Base-by-base conservation (phyloP, 2,113 vertebrate species). In the Gambusia holbrooki region DNA sequence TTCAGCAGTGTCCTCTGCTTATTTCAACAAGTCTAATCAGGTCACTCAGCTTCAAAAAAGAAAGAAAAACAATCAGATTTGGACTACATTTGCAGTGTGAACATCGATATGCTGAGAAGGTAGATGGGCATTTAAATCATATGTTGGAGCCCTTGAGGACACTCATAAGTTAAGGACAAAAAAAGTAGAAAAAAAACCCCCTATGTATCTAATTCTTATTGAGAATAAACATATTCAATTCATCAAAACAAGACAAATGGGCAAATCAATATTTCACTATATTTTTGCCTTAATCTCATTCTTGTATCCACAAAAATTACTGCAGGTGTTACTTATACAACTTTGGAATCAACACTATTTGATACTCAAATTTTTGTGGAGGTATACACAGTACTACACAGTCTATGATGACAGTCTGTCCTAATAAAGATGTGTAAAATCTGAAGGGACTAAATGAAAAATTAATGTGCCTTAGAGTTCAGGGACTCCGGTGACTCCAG, bases 401-500 rank as follows among this genome's bases (percentile, higher is more conserved):
- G 27, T 40, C 27, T 15, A 66, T 14, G 22, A 8, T 19, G 40
- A 48, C 45, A 19, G 45, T 48, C 17, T 27, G 62, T 32, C 32
- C 37, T 28, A 3, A 67, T 28, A 45, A 45, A 2, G 4, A 58
- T 3, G 7, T 5, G 13, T 17, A 71, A 54, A 28, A 11, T 11
- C 28, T 15, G n/a, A 3, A 0, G 32, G 19, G 10, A 22, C 1
- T 12, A 11, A 64, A 37, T 12, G 4, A 48, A 48, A 42, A 48
- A 60, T 27, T 8, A 40, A 69, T 74, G 37, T 92, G 96, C 98
- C 96, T 99, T 99, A 62, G 95, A 90, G 4, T 79, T 95, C 74
- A 99, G 95, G 19, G 96, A 97, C 79, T 98, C 96, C 0, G 96
- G 96, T 2, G 96, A 96, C 86, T 98, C 97, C 71, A 98, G 93